phyloP scores from a whole-genome alignment of 2,888 invertebrate genomes.

The Amphiduros pacificus region DNA sequence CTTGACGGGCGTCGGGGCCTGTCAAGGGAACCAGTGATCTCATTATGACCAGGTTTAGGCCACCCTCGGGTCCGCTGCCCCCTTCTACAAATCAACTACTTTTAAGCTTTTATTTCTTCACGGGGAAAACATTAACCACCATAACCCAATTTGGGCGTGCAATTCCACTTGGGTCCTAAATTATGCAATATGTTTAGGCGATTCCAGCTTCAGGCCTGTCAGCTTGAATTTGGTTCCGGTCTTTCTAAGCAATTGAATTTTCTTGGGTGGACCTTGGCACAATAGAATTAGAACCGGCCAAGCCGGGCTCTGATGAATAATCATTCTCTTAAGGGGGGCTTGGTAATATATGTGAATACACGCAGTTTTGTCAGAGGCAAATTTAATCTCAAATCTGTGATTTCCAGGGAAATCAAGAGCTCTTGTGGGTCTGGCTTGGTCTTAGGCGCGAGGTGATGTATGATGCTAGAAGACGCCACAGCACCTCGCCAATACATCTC shows the following conservation, averaged over 20 bases:
- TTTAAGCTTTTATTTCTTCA: constrained; percentile 22
- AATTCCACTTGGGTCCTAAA: constrained; percentile 22
- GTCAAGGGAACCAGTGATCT: constrained; percentile 8
- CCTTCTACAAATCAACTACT: constrained; percentile 15
- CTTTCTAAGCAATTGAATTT: constrained; percentile 20
- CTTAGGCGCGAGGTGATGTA: background rate
- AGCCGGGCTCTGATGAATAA: constrained; percentile 12
- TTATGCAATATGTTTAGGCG: constrained; percentile 23
- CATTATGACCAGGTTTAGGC: constrained; percentile 14
- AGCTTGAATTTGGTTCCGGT: constrained; percentile 15
- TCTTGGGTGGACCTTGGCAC: constrained; percentile 8
- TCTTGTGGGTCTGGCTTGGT: too few relatives aligned
- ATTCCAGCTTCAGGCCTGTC: constrained; percentile 14
- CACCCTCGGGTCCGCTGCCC: background rate
- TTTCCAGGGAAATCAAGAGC: too few relatives aligned
- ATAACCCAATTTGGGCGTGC: constrained; percentile 18
- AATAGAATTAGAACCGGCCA: constrained; percentile 13
- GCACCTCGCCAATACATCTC: too few relatives aligned
- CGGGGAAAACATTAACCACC: constrained; percentile 19
- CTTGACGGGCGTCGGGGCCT: background rate
- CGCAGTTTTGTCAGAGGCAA: background rate
- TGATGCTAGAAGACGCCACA: background rate
- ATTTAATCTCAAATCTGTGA: background rate
- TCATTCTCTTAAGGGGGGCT: constrained; percentile 16
- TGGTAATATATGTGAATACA: constrained; percentile 2